Evolutionary conservation across 2,888 invertebrate genomes (phyloP).

Genomic region (Leptopilina syphax): DNA sequence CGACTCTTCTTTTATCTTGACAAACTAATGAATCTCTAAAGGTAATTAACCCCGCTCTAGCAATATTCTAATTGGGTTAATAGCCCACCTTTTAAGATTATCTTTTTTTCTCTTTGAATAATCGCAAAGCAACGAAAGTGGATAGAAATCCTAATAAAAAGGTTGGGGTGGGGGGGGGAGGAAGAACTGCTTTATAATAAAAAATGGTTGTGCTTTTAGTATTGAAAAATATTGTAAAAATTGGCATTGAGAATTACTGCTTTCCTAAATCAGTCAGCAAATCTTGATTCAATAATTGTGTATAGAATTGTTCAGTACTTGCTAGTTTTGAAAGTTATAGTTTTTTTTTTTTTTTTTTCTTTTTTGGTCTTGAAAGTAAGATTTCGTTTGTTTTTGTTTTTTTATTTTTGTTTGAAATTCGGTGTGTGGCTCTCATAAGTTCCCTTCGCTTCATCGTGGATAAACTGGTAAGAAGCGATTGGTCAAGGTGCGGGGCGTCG

Average conservation of each 20-base stretch:
- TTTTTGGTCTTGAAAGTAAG: background rate
- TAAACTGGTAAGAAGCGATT: constrained; percentile 76
- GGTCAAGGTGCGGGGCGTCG: constrained; percentile 76
- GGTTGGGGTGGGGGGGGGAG: background rate
- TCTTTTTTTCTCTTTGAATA: too few species aligned
- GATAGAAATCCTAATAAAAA: background rate
- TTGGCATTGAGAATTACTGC: background rate
- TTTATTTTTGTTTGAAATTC: background rate
- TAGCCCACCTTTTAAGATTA: too few species aligned
- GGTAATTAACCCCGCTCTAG: too few species aligned
- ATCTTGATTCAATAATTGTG: constrained; percentile 18
- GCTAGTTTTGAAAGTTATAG: constrained; percentile 11
- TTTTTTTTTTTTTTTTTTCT: too few species aligned
- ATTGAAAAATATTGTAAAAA: background rate
- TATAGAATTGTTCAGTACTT: constrained; percentile 28
- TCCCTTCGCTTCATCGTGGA: constrained; percentile 63
- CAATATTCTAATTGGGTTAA: too few species aligned
- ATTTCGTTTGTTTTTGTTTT: background rate
- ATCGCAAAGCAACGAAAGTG: constrained; percentile 26
- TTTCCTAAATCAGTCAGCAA: constrained; percentile 23
- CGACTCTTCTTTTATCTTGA: too few species aligned
- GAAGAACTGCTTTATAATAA: constrained; percentile 1
- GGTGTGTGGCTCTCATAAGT: constrained; percentile 36
- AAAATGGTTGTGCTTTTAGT: constrained; percentile 13
- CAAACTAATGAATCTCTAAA: too few species aligned